A percentile compares a stretch with the other conserved stretches of the same genome.
Conservation (phyloP, 2,888 invertebrate genomes). For the Helicoverpa assulta region DNA sequence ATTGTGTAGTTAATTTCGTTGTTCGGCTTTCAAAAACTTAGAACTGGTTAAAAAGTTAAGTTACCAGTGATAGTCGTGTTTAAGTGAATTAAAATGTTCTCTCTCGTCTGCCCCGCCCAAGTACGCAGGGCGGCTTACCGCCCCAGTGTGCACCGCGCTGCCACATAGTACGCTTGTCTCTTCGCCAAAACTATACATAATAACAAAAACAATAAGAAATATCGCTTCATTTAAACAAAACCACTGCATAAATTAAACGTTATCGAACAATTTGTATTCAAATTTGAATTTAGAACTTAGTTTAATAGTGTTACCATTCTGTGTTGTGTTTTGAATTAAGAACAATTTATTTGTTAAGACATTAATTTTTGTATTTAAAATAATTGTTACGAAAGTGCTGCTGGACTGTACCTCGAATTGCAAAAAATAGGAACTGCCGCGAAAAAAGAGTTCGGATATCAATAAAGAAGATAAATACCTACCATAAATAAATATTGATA, state of each 20-base stretch:
- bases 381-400: background rate
- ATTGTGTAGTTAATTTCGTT: conserved; percentile 9
- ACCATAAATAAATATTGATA: conserved; percentile 16
- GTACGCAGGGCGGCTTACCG: conserved; percentile 64
- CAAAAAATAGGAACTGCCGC: background rate
- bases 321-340: conserved; percentile 47
- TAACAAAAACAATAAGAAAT: conserved; percentile 21
- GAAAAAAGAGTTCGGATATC: conserved; percentile 8
- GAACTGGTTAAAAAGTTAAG: conserved; percentile 28
- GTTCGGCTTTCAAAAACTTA: conserved; percentile 8
- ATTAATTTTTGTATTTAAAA: conserved; percentile 10
- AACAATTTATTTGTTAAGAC: conserved; percentile 4
- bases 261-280: background rate
- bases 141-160: conserved; percentile 70
- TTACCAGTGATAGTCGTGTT: conserved; percentile 55
- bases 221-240: conserved; percentile 25
- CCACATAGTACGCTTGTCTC: conserved; percentile 63
- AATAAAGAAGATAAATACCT: background rate
- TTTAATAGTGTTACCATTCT: conserved; percentile 41
- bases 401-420: conserved; percentile 11
- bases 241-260: conserved; percentile 38
- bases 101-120: conserved; percentile 70
- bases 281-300: conserved; percentile 25
- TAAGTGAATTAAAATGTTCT: conserved; percentile 82
- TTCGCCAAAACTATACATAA: conserved; percentile 35